Conservation (phyloP, 1,140 invertebrate species). For the Homalodisca vitripennis region DNA sequence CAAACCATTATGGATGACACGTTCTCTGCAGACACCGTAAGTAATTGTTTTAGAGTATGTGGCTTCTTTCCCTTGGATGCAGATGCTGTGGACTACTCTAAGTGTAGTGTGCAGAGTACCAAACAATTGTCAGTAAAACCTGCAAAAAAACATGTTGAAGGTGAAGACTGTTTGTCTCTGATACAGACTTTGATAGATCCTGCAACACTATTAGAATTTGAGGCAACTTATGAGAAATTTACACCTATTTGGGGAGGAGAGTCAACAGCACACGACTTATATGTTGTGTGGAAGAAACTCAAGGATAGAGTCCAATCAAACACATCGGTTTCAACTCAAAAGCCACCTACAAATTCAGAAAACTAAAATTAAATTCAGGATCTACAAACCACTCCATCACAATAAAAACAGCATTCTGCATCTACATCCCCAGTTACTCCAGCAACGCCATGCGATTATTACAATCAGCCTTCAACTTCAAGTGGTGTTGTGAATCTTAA, state of each 20-base stretch:
- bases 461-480: not conserved
- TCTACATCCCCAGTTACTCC: not conserved
- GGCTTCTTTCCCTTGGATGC: not conserved
- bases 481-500: too few relatives aligned
- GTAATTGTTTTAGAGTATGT: not conserved
- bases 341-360: not conserved
- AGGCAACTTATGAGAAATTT: not conserved
- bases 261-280: not conserved
- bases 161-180: not conserved
- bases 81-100: not conserved
- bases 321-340: not conserved
- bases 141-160: not conserved
- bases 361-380: too few relatives aligned
- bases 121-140: constrained; percentile 20
- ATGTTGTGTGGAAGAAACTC: not conserved
- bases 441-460: not conserved
- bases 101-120: not conserved
- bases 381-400: too few relatives aligned
- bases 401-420: too few relatives aligned
- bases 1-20: not conserved
- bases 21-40: not conserved
- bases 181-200: not conserved
- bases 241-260: not conserved
- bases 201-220: not conserved
- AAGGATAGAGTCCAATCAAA: not conserved